These are phyloP conservation scores for Disparrhopalites patrizii DNA, from an alignment of 2,888 invertebrate genomes.

Conservation along the genomic window DNA sequence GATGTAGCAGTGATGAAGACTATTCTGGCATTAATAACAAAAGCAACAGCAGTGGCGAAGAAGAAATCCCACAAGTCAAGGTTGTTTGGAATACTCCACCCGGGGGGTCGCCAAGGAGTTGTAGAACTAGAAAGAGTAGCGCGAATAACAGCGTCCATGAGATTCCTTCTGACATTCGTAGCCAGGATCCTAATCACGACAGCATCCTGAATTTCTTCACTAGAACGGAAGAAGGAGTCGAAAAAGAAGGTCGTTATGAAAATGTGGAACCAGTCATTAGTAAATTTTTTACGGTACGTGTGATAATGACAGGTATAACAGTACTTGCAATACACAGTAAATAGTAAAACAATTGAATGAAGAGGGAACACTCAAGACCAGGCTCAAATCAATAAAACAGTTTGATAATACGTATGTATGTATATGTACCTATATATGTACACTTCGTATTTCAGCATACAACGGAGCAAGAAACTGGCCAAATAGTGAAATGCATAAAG, in stretches of 20 bases:
- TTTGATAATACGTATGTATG: not conserved
- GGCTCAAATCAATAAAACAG: not conserved
- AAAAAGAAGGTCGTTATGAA: conserved; percentile 16
- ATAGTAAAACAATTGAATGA: no score
- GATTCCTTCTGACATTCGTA: not conserved
- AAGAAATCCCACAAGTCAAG: conserved; percentile 24
- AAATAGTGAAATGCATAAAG: not conserved
- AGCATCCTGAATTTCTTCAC: conserved; percentile 20
- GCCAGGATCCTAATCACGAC: not conserved
- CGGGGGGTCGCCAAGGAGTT: not conserved
- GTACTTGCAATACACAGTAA: no score
- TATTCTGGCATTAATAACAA: not conserved
- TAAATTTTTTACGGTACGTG: conserved; percentile 20
- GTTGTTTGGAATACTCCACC: conserved; percentile 23
- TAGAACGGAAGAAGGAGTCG: conserved; percentile 16
- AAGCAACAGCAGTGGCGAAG: not conserved
- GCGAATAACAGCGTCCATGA: no score
- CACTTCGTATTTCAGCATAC: no score
- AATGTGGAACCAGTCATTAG: conserved; percentile 6
- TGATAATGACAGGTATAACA: no score
- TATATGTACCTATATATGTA: no score
- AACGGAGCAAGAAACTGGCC: not conserved
- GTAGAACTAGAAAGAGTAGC: not conserved
- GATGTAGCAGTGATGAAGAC: not conserved
- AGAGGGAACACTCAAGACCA: no score